Evolutionary conservation across 1,140 invertebrate species (phyloP), one percentile per base, ranked within the genome.

Genomic region (Trachymyrmex cornetzi): DNA sequence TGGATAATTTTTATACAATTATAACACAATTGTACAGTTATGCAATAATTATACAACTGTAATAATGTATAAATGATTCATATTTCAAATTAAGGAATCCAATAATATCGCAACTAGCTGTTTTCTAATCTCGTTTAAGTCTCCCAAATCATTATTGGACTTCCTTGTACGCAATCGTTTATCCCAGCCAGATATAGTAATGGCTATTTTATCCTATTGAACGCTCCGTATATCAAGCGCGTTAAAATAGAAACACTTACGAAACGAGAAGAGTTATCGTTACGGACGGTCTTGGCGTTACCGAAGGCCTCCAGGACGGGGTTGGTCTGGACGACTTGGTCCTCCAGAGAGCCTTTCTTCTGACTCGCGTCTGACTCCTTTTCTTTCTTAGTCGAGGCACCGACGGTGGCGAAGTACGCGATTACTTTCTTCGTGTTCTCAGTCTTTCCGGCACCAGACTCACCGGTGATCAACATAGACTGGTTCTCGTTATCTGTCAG

Each of bases 341-440:
- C 99, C 96, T 99, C 99, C 93, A 99, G 96, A 92, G 97, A 98
- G 85, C 98, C 98, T 96, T 98, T 98, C 96, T 97, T 98, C 92
- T 96, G 95, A 59, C 92, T 94, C 79, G 93, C 89, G 27, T 96
- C 96, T 22, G n/a, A 0, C 0, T 95, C 95, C 77, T 97, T 97
- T 77, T 96, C 95, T 96, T 98, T 98, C 95, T 97, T 97, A 88
- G 96, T 96, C 82, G 98, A 98, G 77, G 98, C 98, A 96, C 98
- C 98, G 90, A 99, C 98, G 93, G 98, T 98, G 95, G 99, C 98
- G 96, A 99, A 99, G 97, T 99, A 99, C 94, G 98, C 98, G 97
- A 99, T 99, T 97, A 99, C 99, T 96, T 99, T 99, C 97, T 99
- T 99, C 96, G 99, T 99, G 97, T 99, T 99, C 96, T 99, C 99